Evolutionary conservation across 2,888 invertebrate genomes (phyloP).

Genomic region (Lissonota sp.): DNA sequence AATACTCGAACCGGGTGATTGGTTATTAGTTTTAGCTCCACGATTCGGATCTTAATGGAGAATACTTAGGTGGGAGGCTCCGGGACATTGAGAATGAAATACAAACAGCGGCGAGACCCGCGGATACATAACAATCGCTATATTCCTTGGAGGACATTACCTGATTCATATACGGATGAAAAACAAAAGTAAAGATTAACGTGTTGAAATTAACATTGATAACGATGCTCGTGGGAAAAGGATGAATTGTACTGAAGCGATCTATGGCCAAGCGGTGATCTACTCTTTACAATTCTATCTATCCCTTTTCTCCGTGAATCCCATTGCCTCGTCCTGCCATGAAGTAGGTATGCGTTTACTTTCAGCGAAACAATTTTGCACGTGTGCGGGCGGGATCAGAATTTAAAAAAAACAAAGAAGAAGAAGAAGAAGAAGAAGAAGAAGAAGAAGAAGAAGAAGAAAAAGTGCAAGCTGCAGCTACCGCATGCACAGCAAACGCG

Average conservation of each 20-base stretch:
- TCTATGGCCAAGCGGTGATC: too few relatives aligned
- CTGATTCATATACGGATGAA: too few relatives aligned
- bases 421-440: not conserved
- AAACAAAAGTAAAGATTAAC: too few relatives aligned
- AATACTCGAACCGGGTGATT: slow-evolving; percentile 77
- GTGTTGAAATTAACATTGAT: too few relatives aligned
- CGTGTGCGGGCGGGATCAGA: slow-evolving; percentile 61
- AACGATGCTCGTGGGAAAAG: too few relatives aligned
- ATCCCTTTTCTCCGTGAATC: too few relatives aligned
- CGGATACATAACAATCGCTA: slow-evolving; percentile 35
- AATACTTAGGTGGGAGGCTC: slow-evolving; percentile 82
- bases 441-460: not conserved
- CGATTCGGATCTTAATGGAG: slow-evolving; percentile 81
- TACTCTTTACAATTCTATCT: too few relatives aligned
- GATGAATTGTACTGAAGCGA: too few relatives aligned
- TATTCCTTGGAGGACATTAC: too few relatives aligned
- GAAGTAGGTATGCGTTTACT: slow-evolving; percentile 42
- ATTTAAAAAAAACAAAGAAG: slow-evolving; percentile 37
- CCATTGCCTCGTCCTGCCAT: too few relatives aligned
- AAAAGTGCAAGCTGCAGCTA: slow-evolving; percentile 48
- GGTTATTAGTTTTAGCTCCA: slow-evolving; percentile 81
- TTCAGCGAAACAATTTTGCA: slow-evolving; percentile 41
- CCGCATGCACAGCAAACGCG: slow-evolving; percentile 67
- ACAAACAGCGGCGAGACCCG: slow-evolving; percentile 69
- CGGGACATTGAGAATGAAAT: slow-evolving; percentile 80